These are phyloP conservation scores for Thunnus maccoyii DNA, from an alignment of 2,113 vertebrate genomes.

Conservation along the genomic window DNA sequence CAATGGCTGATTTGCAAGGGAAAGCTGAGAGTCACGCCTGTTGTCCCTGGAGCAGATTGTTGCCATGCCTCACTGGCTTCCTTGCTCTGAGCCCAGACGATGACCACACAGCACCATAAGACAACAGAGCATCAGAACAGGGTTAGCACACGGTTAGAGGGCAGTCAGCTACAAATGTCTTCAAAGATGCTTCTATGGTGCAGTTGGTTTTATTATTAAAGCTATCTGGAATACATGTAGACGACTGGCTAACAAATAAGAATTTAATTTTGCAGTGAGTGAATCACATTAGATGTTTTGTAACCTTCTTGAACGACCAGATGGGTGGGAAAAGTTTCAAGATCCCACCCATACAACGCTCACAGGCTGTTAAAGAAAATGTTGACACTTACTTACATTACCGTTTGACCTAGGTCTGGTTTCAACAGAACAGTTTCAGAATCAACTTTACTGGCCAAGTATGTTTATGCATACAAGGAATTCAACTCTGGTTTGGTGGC, in stretches of 20 bases:
- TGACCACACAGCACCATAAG: conserved; percentile 51
- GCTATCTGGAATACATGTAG: background rate
- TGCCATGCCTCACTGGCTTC: conserved; percentile 52
- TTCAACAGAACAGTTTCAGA: background rate
- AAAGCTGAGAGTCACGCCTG: conserved; percentile 60
- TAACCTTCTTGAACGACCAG: conserved; percentile 6
- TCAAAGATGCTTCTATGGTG: conserved; percentile 29
- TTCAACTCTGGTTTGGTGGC: too few relatives aligned
- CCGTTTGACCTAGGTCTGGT: background rate
- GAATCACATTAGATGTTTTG: conserved; percentile 13
- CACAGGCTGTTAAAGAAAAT: conserved; percentile 15
- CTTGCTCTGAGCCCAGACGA: conserved; percentile 47
- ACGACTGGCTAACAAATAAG: conserved; percentile 1
- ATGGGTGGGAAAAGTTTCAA: conserved; percentile 19
- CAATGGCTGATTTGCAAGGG: conserved; percentile 68
- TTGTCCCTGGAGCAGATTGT: conserved; percentile 54
- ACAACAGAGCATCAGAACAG: conserved; percentile 25
- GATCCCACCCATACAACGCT: background rate
- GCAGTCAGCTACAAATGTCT: conserved; percentile 23
- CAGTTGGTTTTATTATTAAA: background rate
- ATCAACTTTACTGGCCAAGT: too few relatives aligned
- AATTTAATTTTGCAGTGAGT: conserved; percentile 18
- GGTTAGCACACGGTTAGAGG: conserved; percentile 34
- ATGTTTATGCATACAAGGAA: too few relatives aligned
- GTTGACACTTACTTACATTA: conserved; percentile 1